A percentile compares a stretch with the other conserved stretches of the same genome.
phyloP scores from a whole-genome alignment of 2,888 invertebrate genomes.

The Meganola albula region DNA sequence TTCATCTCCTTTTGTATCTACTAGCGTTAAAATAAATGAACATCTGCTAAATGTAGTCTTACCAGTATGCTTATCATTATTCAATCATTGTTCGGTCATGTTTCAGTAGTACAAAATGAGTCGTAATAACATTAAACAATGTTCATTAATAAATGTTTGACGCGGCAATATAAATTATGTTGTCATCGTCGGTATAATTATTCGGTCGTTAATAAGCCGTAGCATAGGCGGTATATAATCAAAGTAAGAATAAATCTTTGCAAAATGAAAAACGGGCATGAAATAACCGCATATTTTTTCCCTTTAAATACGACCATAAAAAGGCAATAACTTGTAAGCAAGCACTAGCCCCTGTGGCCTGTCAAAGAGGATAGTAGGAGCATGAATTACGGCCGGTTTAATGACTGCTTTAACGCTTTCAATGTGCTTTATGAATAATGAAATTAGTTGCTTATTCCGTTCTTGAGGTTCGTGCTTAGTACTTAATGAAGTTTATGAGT shows the following conservation, averaged over 20 bases:
- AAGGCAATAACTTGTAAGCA: slow-evolving; percentile 65
- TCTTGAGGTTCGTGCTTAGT: slow-evolving; percentile 63
- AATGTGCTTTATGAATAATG: slow-evolving; percentile 77
- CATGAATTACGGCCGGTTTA: slow-evolving; percentile 68
- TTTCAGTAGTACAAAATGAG: too few relatives aligned
- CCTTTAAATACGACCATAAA: slow-evolving; percentile 67
- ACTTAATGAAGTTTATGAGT: slow-evolving; percentile 67
- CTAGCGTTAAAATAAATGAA: too few relatives aligned
- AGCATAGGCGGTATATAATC: slow-evolving; percentile 68
- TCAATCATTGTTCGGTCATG: too few relatives aligned
- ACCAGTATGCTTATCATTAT: too few relatives aligned
- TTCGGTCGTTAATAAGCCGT: slow-evolving; percentile 63
- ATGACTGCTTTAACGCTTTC: slow-evolving; percentile 75
- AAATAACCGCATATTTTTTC: slow-evolving; percentile 67
- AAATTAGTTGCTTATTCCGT: slow-evolving; percentile 74
- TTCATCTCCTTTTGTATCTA: too few relatives aligned
- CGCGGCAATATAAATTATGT: slow-evolving; percentile 54
- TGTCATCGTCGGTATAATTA: slow-evolving; percentile 63
- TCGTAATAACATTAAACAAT: slow-evolving; percentile 26
- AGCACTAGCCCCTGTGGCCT: slow-evolving; percentile 58
- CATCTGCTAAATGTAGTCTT: too few relatives aligned
- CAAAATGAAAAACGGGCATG: slow-evolving; percentile 68
- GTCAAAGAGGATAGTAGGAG: slow-evolving; percentile 70
- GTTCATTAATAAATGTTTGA: slow-evolving; percentile 48
- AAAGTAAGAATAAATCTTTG: slow-evolving; percentile 66